Conservation (phyloP, 64 coral and sea anemone genomes). For the Platygyra sinensis region DNA sequence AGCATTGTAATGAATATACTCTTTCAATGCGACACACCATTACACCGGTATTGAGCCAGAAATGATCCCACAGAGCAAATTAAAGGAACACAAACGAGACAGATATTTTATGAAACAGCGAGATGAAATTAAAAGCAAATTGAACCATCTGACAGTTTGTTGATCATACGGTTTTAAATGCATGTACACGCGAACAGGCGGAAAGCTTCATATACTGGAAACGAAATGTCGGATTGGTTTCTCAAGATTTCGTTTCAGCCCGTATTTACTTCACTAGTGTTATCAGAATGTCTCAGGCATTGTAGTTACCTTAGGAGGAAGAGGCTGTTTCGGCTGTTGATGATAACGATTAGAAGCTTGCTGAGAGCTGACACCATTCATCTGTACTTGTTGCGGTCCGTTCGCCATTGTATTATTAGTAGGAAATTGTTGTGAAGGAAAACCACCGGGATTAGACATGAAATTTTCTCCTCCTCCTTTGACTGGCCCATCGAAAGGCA, state of each 20-base stretch:
- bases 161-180: constrained; percentile 1
- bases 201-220: background rate
- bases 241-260: background rate
- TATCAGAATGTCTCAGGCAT: too few species aligned
- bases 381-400: constrained; percentile 67
- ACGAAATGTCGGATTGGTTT: background rate
- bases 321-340: constrained; percentile 60
- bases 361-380: constrained; percentile 62
- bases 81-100: background rate
- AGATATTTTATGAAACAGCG: background rate
- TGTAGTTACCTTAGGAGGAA: constrained; percentile 77
- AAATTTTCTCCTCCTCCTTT: constrained; percentile 70
- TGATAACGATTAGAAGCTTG: constrained; percentile 39
- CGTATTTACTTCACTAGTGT: background rate
- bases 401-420: constrained; percentile 61
- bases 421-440: constrained; percentile 69
- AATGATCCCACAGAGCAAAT: background rate
- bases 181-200: background rate
- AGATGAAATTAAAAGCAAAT: background rate
- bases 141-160: background rate
- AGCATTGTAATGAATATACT: background rate
- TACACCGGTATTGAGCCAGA: background rate
- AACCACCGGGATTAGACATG: constrained; percentile 48
- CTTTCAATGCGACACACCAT: background rate
- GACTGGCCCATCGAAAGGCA: constrained; percentile 66